Conservation (phyloP, 2,113 vertebrate genomes). For the Pimephales promelas region DNA sequence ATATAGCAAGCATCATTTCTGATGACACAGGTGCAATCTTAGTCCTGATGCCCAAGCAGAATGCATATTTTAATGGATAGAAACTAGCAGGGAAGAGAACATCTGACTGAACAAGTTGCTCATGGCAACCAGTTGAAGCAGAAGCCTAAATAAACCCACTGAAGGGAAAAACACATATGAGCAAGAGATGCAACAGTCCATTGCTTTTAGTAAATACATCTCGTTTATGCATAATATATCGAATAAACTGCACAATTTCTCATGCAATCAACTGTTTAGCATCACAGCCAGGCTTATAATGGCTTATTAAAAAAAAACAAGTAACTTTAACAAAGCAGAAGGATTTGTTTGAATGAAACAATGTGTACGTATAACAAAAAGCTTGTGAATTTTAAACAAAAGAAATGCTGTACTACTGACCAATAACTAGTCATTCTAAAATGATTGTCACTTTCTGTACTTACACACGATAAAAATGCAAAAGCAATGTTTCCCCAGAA, state of each 20-base stretch:
- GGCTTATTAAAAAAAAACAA: neutral
- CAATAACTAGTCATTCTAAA: neutral
- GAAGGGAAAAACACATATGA: slow-evolving; percentile 10
- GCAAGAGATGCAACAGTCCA: slow-evolving; percentile 15
- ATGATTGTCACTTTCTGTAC: neutral
- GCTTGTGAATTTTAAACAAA: neutral
- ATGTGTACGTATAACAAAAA: neutral
- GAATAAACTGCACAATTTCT: slow-evolving; percentile 34
- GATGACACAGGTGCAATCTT: neutral
- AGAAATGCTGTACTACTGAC: neutral
- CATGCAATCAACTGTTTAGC: slow-evolving; percentile 19
- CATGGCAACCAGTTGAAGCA: slow-evolving; percentile 43
- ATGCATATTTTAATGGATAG: slow-evolving; percentile 31
- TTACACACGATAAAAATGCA: neutral
- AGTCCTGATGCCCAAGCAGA: neutral
- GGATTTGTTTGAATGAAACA: neutral
- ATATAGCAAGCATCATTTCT: neutral
- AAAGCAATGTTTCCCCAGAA: neutral
- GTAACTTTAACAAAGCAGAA: neutral
- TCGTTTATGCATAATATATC: neutral
- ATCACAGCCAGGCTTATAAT: neutral
- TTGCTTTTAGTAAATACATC: slow-evolving; percentile 5
- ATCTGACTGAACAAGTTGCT: slow-evolving; percentile 42
- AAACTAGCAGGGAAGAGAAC: slow-evolving; percentile 29
- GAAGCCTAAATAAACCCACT: slow-evolving; percentile 33